Percentiles rank a stretch among this genome's conserved stretches.
phyloP scores from a whole-genome alignment of 2,113 vertebrate genomes.

The Callopanchax toddi region DNA sequence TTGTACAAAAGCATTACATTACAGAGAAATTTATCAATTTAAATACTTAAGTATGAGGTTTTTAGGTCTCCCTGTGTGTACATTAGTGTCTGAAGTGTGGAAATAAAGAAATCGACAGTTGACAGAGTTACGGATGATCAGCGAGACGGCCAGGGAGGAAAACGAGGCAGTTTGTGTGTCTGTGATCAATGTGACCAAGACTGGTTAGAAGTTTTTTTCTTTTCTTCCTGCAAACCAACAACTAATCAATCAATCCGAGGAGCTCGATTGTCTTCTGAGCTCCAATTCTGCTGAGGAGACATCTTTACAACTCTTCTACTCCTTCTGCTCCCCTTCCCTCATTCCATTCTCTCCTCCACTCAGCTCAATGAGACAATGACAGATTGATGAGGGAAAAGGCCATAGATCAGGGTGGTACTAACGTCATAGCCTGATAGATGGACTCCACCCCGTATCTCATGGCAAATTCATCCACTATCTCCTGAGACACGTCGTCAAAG shows the following conservation, averaged over 20 bases:
- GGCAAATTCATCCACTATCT: slow-evolving; percentile 98
- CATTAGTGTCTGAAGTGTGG: too few relatives aligned
- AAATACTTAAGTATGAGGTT: too few relatives aligned
- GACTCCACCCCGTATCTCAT: slow-evolving; percentile 97
- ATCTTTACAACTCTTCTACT: slow-evolving; percentile 63
- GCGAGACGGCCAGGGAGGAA: too few relatives aligned
- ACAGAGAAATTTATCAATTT: too few relatives aligned
- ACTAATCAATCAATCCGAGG: slow-evolving; percentile 65
- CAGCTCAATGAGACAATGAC: slow-evolving; percentile 65
- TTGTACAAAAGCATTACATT: too few relatives aligned
- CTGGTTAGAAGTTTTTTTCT: slow-evolving; percentile 45
- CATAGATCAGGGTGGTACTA: slow-evolving; percentile 74
- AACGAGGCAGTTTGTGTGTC: slow-evolving; percentile 44
- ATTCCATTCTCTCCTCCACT: slow-evolving; percentile 47
- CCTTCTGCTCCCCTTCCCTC: too few relatives aligned
- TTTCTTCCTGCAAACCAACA: slow-evolving; percentile 46
- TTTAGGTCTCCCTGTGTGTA: too few relatives aligned
- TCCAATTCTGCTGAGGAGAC: slow-evolving; percentile 70
- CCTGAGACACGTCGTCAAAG: slow-evolving; percentile 93
- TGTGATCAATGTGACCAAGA: slow-evolving; percentile 58
- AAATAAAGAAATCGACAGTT: too few relatives aligned
- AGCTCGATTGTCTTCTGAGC: slow-evolving; percentile 53
- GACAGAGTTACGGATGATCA: too few relatives aligned
- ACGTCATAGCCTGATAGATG: slow-evolving; percentile 99
- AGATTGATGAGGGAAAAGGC: slow-evolving; percentile 62